These are phyloP conservation scores for Dipodomys stephensi DNA, from an alignment of 2,113 vertebrate species.

Conservation along the genomic window DNA sequence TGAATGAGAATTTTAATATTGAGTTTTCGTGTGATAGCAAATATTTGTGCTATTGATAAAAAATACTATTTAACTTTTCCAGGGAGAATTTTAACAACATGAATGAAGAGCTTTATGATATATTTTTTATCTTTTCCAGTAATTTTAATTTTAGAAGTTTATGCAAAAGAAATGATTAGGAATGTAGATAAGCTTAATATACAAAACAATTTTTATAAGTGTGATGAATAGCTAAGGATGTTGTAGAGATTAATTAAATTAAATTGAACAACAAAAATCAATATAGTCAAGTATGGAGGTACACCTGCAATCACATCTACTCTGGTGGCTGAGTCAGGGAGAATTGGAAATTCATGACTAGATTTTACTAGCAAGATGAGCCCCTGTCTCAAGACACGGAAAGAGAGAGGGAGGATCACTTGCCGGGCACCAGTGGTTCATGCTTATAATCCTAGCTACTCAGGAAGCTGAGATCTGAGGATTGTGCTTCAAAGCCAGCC, in stretches of 20 bases:
- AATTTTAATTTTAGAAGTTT: conserved; percentile 44
- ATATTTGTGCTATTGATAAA: neutral
- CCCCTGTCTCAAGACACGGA: no score
- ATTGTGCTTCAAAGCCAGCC: no score
- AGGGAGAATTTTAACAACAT: neutral
- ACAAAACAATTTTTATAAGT: conserved; percentile 7
- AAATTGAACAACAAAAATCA: neutral
- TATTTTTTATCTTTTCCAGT: neutral
- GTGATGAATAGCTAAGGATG: neutral
- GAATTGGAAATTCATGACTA: no score
- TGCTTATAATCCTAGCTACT: no score
- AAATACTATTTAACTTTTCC: conserved; percentile 8
- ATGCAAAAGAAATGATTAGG: neutral
- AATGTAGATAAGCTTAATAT: neutral
- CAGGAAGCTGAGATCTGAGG: no score
- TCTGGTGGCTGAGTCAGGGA: no score
- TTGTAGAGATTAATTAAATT: conserved; percentile 4
- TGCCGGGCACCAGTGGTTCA: no score
- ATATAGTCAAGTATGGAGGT: neutral
- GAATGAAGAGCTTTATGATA: neutral
- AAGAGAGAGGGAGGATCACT: no score
- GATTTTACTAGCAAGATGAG: no score
- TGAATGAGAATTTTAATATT: neutral
- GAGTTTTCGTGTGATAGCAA: neutral
- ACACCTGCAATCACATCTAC: no score